Evolutionary conservation across 2,888 invertebrate genomes (phyloP), one percentile per base, ranked within the genome.

Genomic region (Tetropium fuscum): DNA sequence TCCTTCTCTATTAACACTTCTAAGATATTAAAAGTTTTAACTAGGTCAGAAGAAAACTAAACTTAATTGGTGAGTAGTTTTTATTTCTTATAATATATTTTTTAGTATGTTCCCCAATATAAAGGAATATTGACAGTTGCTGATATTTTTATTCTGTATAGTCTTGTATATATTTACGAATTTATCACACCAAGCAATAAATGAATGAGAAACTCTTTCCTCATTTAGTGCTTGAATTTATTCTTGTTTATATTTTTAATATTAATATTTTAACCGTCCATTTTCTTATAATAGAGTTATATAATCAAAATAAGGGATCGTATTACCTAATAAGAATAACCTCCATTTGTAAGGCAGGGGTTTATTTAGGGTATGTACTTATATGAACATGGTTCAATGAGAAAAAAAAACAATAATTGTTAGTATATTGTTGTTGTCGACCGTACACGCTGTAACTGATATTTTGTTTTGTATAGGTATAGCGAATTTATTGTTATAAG

Each of bases 401-500:
- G 10, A 10, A 51, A 47, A 27, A 36, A 56, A 48, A 40, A 53
- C 53, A 53, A 44, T 45, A 49, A 49, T 53, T 47, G 55, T 65
- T 58, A 62, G 32, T 63, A 49, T 60, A 58, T 45, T 57, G 63
- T 61, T 70, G 64, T 68, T 60, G 62, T 67, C 53, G 47, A 40
- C 48, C 53, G 55, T 63, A 47, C 49, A 59, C 58, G 51, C 34
- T 63, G 27, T 65, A 55, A 54, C 16, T 53, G 59, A 51, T 22
- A 54, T 60, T 63, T 58, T 60, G 59, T 66, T 64, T 62, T 64
- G 58, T 64, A 62, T 56, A 61, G 54, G 40, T 60, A 54, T 67
- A 63, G 60, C 59, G 45, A 57, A 56, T 58, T 63, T 54, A 66
- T 69, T 67, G 66, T 70, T 68, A 66, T 62, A 60, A 58, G 60